Evolutionary conservation across 2,888 invertebrate genomes (phyloP), one percentile per base, ranked within the genome.

Genomic region (Globia sparganii): DNA sequence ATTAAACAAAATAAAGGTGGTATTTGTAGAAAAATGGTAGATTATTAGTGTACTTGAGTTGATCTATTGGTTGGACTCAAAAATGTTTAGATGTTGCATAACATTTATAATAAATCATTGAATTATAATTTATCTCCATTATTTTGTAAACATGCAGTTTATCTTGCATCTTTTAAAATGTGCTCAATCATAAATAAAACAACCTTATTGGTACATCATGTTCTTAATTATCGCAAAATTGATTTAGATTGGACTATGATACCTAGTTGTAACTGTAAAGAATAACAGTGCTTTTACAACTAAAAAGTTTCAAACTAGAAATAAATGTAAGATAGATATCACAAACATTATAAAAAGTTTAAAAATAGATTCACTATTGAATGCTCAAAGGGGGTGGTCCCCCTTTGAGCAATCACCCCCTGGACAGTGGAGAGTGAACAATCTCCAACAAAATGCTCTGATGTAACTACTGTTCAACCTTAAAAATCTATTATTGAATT

Each of bases 11-110:
- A 76, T 80, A 13, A 73, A 74, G 65, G 58, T 74, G 61, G 34
- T 34, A 64, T 59, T 61, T 72, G 67, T 61, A 68, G 25, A 66
- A 71, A 69, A 74, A 77, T 71, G 21, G 46, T 56, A 64, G 62
- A 62, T 65, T 67, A 65, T 67, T 68, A 71, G 37, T 66, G 37
- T 34, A 77, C 40, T 65, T 65, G 46, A 46, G 37, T 21, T 56
- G 18, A 21, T 64, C 21, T 15, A 75, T 78, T 74, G 34, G 2
- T 66, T 65, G 43, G 56, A 62, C 21, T 81, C 28, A 40, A 74
- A 74, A 75, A 72, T 83, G 65, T 72, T 77, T 59, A 67, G 68
- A 37, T 77, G 74, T 86, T 86, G 81, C 83, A 81, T 86, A 86
- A 84, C 71, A 79, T 76, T 75, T 73, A 40, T 58, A 58, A 69